Base-by-base conservation (phyloP, 2,797 vertebrate genomes). In the Odontamblyopus lacepedii region DNA sequence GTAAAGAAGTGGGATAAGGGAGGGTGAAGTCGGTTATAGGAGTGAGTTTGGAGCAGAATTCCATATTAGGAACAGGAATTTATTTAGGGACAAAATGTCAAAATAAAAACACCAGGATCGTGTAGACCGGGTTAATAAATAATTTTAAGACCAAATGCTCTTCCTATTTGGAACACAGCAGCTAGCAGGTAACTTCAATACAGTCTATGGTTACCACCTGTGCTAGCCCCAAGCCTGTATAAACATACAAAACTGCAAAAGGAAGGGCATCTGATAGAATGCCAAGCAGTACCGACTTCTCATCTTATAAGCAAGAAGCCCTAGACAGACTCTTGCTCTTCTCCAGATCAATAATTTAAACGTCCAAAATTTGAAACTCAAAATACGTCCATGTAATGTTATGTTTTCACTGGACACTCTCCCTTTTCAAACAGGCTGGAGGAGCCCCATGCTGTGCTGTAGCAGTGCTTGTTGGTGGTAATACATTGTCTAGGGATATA, bases 401-500 rank as follows among this genome's bases (percentile, higher is more conserved):
- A 55, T 16, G 15, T 48, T 56, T 51, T 19, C 53, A 23, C 1
- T 26, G 6, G n/a, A 11, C 8, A 11, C n/a, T 26, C 15, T 29
- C 57, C 8, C 27, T 16, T 16, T 27, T 11, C 2, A 26, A 26
- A 12, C 57, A 16, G 57, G 26, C 55, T 4, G 57, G 6, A 63
- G 35, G 32, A 38, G 35, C 32, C 62, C 30, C 62, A 63, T 41
- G 62, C 18, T 13, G 32, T 41, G 62, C 1, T 63, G 8, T 5
- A 23, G n/a, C n/a, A 26, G 15, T 38, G 72, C 68, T 77, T 63
- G 62, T 69, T 9, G 61, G 67, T 63, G 53, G 30, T 61, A 75
- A 80, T 57, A 62, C 2, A 16, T 71, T 69, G 69, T 57, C 74
- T 78, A 57, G 3, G 70, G 67, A 65, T 78, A 82, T 61, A 79